Evolutionary conservation across 2,113 vertebrate species (phyloP), one percentile per base, ranked within the genome.

Genomic region (Dolichotis patagonum): DNA sequence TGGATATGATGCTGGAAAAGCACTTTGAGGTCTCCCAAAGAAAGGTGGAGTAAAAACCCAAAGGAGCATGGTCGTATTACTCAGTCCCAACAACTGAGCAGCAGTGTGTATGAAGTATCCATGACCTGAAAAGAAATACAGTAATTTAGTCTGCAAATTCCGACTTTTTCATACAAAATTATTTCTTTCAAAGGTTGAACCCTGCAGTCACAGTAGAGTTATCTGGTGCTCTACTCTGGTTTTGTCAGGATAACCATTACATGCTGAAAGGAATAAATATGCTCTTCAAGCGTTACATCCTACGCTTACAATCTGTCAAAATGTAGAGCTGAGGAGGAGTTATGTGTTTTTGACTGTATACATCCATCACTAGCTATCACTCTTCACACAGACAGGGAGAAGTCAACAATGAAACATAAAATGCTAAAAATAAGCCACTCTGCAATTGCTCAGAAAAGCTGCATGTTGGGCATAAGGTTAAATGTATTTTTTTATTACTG

Each of bases 321-420:
- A 97, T 88, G 96, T 19, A 90, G 92, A 92, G 82, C 90, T 81
- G 95, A 86, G 92, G 92, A 88, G 94, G 91, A 95, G 95, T 86
- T 92, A 12, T 43, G 67, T 86, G 95, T 93, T 98, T 97, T 85
- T 96, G 92, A 96, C 96, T 82, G 65, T 85, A 95, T 87, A 93
- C 80, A 63, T 22, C 75, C 90, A 88, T 97, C 90, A 43, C 0
- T 63, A 43, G 89, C 91, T 97, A 94, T 91, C 98, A 88, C 58
- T 97, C 41, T 22, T 78, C 96, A 93, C 88, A 92, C 87, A 97
- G 88, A 96, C 91, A 94, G 97, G 82, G 88, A 88, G 96, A 98
- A 96, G 96, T 93, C 93, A 96, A 96, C 97, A 98, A 97, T 95
- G 90, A 97, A 98, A 97, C 85, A 95, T 49, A 52, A 91, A 95